Base-by-base conservation (phyloP, 2,113 vertebrate species). In the Xenopus borealis region DNA sequence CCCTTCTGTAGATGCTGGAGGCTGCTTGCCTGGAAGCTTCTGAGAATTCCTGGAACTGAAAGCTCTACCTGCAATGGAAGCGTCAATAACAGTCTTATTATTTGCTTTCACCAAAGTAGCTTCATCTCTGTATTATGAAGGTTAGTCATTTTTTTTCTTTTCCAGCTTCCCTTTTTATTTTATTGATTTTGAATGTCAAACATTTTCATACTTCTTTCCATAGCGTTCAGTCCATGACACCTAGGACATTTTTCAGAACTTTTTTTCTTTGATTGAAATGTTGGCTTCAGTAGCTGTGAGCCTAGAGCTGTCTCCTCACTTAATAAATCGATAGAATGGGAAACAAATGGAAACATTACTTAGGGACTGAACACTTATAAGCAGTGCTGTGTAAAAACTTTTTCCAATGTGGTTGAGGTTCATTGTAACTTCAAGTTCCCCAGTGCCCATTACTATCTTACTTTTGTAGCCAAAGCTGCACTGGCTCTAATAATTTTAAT, bases 41-140 rank as follows among this genome's bases (percentile, higher is more conserved):
- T 10, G 18, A 63, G 13, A 12, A 23, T 33, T 52, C 19, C 45
- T 71, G 69, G 69, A 61, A 71, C 10, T 50, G 58, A 61, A 71
- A 71, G 13, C 19, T 6, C 3, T 55, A 20, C n/a, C 64, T 59
- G 58, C 45, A 2, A 75, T 75, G 72, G 72, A 75, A 68, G 55
- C 33, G 27, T 59, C 72, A 67, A 62, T 68, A 52, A 10, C 71
- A 16, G 18, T 59, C 44, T 46, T 72, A 33, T 20, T 68, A 20
- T 44, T 75, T 14, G 45, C 68, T 3, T 30, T 70, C 55, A 44
- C 45, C 20, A 30, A 17, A 23, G 16, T 50, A 27, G 57, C 10
- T 19, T n/a, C 57, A 18, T 18, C 72, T 12, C 16, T 52, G 65
- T 53, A 62, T 62, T 68, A 62, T 52, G 72, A 75, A 75, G 72